Evolutionary conservation across 2,113 vertebrate species (phyloP).

Genomic region (human (Homo sapiens)): DNA sequence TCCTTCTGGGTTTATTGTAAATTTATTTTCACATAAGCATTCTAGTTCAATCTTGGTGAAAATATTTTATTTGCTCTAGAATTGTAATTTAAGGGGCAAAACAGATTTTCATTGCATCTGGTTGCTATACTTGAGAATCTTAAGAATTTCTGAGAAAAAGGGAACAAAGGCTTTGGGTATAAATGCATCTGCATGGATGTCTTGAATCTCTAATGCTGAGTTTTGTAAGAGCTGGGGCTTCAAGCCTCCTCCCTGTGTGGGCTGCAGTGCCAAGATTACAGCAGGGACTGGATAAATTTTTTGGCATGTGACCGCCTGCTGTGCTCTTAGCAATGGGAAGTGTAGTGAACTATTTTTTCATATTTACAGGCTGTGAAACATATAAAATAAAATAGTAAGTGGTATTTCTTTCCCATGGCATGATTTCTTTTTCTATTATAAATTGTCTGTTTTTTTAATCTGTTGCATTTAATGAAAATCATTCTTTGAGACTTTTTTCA

Average conservation of each 20-base stretch:
- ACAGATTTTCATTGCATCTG: slow-evolving; percentile 22
- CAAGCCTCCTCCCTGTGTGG: not conserved
- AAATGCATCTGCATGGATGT: not conserved
- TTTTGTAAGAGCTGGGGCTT: not conserved
- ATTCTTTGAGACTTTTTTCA: slow-evolving; percentile 38
- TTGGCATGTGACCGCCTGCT: not conserved
- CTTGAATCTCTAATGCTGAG: slow-evolving; percentile 8
- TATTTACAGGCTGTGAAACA: slow-evolving; percentile 42
- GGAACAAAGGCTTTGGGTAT: slow-evolving; percentile 26
- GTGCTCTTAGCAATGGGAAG: not conserved
- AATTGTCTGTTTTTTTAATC: slow-evolving; percentile 17
- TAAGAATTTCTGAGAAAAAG: slow-evolving; percentile 54
- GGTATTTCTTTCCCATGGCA: slow-evolving; percentile 35
- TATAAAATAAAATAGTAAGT: not conserved
- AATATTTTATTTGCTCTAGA: slow-evolving; percentile 53
- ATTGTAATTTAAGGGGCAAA: slow-evolving; percentile 14
- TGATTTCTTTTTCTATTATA: slow-evolving; percentile 11
- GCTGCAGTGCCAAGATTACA: not conserved
- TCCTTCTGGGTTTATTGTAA: slow-evolving; percentile 22
- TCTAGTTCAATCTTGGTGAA: slow-evolving; percentile 53
- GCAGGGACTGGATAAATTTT: not conserved
- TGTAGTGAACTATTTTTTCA: not conserved
- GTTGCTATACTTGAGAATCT: slow-evolving; percentile 2
- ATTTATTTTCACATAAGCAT: slow-evolving; percentile 42
- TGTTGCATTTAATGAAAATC: slow-evolving; percentile 45